Conservation (phyloP, 2,113 vertebrate genomes). For the Dascyllus trimaculatus region DNA sequence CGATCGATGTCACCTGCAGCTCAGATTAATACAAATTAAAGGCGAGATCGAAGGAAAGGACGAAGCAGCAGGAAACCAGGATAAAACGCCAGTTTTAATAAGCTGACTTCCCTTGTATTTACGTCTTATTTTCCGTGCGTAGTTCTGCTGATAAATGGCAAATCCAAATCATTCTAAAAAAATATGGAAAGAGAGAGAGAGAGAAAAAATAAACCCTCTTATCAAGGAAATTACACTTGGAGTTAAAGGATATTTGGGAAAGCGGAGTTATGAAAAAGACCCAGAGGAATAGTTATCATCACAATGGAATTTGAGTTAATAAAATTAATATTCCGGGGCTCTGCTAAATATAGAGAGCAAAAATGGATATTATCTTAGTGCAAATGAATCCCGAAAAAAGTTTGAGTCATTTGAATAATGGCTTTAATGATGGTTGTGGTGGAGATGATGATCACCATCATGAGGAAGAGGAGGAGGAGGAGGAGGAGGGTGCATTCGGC, state of each 20-base stretch:
- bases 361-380: conserved; percentile 13
- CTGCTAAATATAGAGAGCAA: background rate
- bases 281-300: background rate
- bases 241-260: background rate
- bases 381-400: conserved; percentile 21
- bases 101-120: background rate
- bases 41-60: no score
- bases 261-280: background rate
- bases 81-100: conserved; percentile 5
- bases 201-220: background rate
- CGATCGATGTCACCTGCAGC: conserved; percentile 38
- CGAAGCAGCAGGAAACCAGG: background rate
- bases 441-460: conserved; percentile 18
- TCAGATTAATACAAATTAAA: background rate
- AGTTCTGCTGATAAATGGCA: background rate
- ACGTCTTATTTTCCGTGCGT: background rate
- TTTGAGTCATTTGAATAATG: conserved; percentile 42
- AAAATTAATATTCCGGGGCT: background rate
- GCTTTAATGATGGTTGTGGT: conserved; percentile 37
- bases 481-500: conserved; percentile 15
- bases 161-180: background rate
- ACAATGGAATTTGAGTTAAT: background rate
- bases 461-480: background rate
- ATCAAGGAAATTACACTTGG: background rate
- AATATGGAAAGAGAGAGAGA: background rate